Conservation (phyloP, 2,888 invertebrate species). For the Drymonia ruficornis region DNA sequence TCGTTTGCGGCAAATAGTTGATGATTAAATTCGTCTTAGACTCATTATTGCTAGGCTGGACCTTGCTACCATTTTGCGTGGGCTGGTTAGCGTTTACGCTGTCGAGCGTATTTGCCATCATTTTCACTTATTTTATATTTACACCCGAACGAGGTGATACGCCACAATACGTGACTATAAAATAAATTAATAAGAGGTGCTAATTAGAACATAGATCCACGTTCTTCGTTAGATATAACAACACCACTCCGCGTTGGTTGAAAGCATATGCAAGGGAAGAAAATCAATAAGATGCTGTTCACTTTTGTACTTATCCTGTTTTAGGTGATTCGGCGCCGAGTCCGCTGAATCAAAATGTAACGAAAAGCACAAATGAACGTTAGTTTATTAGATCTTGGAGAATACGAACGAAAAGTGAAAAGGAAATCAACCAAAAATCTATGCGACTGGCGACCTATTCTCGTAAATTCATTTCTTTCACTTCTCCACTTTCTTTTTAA, state of each 20-base stretch:
- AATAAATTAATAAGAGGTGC: constrained; percentile 53
- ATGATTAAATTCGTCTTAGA: constrained; percentile 99
- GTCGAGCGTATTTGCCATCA: constrained; percentile 83
- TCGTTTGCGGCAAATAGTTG: constrained; percentile 99
- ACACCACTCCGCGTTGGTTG: constrained; percentile 83
- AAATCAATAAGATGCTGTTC: constrained; percentile 85
- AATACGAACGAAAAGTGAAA: constrained; percentile 83
- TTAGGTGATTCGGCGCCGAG: constrained; percentile 66
- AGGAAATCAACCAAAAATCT: constrained; percentile 85
- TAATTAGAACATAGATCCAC: constrained; percentile 62
- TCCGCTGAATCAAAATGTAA: constrained; percentile 77
- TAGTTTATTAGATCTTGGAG: constrained; percentile 81
- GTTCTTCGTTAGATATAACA: constrained; percentile 62
- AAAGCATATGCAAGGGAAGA: constrained; percentile 84
- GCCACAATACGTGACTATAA: constrained; percentile 59
- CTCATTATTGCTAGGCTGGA: constrained; percentile 91
- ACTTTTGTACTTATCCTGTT: constrained; percentile 79
- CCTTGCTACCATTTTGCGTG: constrained; percentile 91
- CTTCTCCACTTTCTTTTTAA: constrained; percentile 82
- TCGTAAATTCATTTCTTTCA: constrained; percentile 84
- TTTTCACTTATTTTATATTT: constrained; percentile 68
- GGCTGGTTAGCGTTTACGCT: constrained; percentile 82
- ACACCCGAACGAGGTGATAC: constrained; percentile 63
- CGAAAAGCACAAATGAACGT: constrained; percentile 76
- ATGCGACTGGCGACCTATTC: constrained; percentile 84